phyloP scores from a whole-genome alignment of 35 echinoderm and acorn worm species.

The Ptychodera flava region DNA sequence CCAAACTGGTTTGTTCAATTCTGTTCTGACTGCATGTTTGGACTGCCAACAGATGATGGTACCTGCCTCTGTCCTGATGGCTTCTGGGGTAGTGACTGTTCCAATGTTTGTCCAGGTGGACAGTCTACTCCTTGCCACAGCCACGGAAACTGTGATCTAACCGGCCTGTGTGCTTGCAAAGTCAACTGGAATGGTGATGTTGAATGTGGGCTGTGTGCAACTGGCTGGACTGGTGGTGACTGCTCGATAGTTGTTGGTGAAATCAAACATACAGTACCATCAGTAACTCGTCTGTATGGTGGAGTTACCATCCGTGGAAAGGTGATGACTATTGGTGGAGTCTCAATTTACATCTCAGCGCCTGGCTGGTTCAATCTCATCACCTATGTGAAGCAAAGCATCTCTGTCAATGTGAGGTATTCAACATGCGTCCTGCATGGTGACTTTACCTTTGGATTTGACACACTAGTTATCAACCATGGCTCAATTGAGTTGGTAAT shows the following conservation, averaged over 20 bases:
- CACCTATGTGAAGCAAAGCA: not conserved
- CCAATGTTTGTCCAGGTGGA: conserved; percentile 41
- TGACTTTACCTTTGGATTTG: conserved; percentile 46
- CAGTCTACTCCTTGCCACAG: conserved; percentile 29
- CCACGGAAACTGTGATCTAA: conserved; percentile 24
- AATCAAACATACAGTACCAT: not conserved
- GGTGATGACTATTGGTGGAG: conserved; percentile 64
- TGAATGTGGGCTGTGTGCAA: not conserved
- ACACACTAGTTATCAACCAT: conserved; percentile 44
- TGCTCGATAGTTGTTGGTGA: not conserved
- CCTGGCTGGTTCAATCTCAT: conserved; percentile 47
- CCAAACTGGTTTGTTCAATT: conserved; percentile 7
- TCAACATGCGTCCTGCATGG: conserved; percentile 35
- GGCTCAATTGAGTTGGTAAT: conserved; percentile 19
- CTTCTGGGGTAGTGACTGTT: conserved; percentile 11
- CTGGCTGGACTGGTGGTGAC: conserved; percentile 12
- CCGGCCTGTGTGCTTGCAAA: conserved; percentile 23
- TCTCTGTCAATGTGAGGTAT: conserved; percentile 29
- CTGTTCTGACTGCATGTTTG: conserved; percentile 33
- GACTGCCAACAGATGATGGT: not conserved
- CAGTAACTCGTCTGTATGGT: conserved; percentile 10
- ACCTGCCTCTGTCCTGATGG: conserved; percentile 22
- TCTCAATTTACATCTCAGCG: conserved; percentile 32
- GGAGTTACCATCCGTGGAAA: conserved; percentile 32
- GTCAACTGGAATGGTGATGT: conserved; percentile 6